phyloP scores from a whole-genome alignment of 2,113 vertebrate genomes.

The Redunca redunca region DNA sequence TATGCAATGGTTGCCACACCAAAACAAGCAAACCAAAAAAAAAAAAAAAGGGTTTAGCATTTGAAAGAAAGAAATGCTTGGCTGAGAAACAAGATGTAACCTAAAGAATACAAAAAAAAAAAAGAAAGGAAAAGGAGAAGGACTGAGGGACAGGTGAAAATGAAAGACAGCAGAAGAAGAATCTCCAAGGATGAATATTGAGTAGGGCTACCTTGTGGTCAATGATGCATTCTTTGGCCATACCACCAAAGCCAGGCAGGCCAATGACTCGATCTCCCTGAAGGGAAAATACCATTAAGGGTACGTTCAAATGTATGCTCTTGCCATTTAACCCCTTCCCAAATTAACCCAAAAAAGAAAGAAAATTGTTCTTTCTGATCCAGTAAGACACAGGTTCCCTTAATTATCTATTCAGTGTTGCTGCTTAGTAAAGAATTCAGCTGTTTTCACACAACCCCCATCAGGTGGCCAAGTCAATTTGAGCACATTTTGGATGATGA shows the following conservation, averaged over 20 bases:
- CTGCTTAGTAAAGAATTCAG: neutral
- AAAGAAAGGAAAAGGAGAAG: neutral
- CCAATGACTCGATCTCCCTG: constrained; percentile 66
- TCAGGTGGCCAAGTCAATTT: neutral
- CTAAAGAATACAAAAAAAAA: neutral
- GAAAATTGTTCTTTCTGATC: neutral
- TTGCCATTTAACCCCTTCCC: neutral
- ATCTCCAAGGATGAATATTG: neutral
- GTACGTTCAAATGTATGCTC: neutral
- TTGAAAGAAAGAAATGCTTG: neutral
- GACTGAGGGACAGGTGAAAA: neutral
- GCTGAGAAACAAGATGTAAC: constrained; percentile 15
- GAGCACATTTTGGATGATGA: neutral
- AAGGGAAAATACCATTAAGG: neutral
- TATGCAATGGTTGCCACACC: neutral
- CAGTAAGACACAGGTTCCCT: neutral
- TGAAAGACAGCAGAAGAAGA: neutral
- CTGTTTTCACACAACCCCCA: neutral
- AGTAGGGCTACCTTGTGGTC: constrained; percentile 63
- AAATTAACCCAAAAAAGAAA: neutral
- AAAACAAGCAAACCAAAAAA: neutral
- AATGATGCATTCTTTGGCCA: constrained; percentile 6
- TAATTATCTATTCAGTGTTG: neutral
- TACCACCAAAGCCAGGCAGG: neutral
- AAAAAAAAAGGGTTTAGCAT: neutral